These are phyloP conservation scores for Chauna torquata DNA, from an alignment of 2,113 vertebrate species.

Conservation along the genomic window DNA sequence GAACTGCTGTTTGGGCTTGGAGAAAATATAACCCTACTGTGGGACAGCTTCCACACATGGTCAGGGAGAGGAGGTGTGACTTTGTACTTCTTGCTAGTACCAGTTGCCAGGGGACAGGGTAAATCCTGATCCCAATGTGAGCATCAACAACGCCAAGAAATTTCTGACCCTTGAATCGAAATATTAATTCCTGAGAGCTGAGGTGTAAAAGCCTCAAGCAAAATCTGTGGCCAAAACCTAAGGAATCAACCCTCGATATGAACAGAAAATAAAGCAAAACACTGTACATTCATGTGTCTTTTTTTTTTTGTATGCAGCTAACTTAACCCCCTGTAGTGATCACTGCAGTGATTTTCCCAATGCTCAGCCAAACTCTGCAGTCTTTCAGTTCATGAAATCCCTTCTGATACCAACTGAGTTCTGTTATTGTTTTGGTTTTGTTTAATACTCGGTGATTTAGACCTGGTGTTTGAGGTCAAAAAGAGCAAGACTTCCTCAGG, in stretches of 20 bases:
- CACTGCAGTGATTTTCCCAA: not conserved
- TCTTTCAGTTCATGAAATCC: not conserved
- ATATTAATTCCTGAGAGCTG: not conserved
- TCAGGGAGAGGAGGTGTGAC: not conserved
- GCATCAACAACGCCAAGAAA: not conserved
- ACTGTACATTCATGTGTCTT: not conserved
- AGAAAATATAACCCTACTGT: not conserved
- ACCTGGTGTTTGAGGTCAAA: not conserved
- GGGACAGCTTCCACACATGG: slow-evolving; percentile 37
- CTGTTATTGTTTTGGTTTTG: not conserved
- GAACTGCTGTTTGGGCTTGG: slow-evolving; percentile 53
- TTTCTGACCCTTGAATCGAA: slow-evolving; percentile 5
- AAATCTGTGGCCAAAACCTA: slow-evolving; percentile 1
- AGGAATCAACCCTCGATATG: slow-evolving; percentile 37
- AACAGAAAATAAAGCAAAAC: not conserved
- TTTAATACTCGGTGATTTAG: not conserved
- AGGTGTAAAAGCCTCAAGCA: not conserved
- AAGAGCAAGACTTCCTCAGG: not conserved
- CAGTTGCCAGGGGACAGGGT: not conserved
- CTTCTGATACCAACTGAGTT: not conserved
- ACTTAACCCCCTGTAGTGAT: not conserved
- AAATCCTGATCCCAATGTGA: not conserved
- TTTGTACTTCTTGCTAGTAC: not conserved
- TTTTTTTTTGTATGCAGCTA: not conserved
- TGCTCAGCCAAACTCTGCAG: not conserved